Evolutionary conservation across 2,797 vertebrate species (phyloP), one percentile per base, ranked within the genome.

Genomic region (Lagocephalus sceleratus): DNA sequence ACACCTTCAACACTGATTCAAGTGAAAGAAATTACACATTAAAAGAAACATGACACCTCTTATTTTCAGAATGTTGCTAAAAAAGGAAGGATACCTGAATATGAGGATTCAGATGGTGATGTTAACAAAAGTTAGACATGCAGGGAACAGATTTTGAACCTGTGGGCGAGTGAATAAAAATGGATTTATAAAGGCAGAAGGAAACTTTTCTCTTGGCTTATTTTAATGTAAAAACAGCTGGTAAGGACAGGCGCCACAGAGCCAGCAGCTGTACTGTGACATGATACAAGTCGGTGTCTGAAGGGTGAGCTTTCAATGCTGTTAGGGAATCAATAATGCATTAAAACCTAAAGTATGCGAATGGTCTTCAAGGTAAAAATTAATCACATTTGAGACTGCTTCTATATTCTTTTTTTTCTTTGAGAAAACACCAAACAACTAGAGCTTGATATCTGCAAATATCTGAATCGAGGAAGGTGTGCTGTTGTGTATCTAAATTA

Each of bases 221-320:
- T 54, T 44, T 14, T 22, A 56, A 15, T 38, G 25, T 10, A 6
- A 44, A 40, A 66, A 64, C 73, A 76, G 67, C 68, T 72, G 59
- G 23, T 48, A 5, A 65, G 10, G 46, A 38, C 67, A 57, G 51
- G 58, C 66, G 63, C 20, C 26, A 55, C 47, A 47, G 39, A 57
- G 29, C 21, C 38, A 20, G 57, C 68, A 75, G 71, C 68, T 58
- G 75, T 50, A 48, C 44, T 20, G 35, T 57, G 19, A 47, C 47
- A 23, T 35, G 45, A 55, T 38, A 3, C 2, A 42, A 76, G 54
- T 47, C 51, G 56, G 35, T 57, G 65, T 16, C 65, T 68, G 46
- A 22, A 25, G 46, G 71, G 40, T 12, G 19, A 26, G 41, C 50
- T 61, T 55, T 66, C 54, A 58, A 32, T 46, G 46, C 47, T 51